Conservation (phyloP, 1,140 invertebrate species). For the Bombus picipes region DNA sequence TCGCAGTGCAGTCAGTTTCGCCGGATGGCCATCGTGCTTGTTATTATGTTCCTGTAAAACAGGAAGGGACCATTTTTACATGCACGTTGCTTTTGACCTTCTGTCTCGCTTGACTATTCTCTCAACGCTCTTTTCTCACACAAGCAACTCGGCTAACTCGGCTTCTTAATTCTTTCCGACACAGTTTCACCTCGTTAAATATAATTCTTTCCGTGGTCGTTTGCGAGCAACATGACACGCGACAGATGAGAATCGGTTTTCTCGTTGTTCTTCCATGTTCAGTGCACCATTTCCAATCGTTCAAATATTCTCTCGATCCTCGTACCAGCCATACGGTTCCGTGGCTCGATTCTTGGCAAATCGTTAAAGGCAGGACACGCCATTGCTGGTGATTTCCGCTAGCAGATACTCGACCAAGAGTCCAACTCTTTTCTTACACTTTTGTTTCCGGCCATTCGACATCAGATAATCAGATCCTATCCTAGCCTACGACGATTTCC, state of each 20-base stretch:
- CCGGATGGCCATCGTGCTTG: neutral
- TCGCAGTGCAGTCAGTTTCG: neutral
- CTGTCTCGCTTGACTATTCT: neutral
- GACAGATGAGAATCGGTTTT: neutral
- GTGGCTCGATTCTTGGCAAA: too few relatives aligned
- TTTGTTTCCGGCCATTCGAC: too few relatives aligned
- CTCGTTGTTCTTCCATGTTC: neutral
- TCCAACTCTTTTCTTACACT: neutral
- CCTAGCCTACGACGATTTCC: neutral
- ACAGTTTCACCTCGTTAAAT: slow-evolving; percentile 2
- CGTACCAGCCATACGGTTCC: too few relatives aligned
- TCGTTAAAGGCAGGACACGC: too few relatives aligned
- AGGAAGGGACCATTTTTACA: neutral
- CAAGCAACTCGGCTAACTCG: neutral
- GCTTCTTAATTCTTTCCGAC: neutral
- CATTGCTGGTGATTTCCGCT: too few relatives aligned
- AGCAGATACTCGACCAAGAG: too few relatives aligned
- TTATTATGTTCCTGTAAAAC: neutral
- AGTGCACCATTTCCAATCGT: neutral
- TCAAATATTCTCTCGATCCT: neutral
- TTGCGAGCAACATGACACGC: slow-evolving; percentile 8
- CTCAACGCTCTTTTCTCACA: neutral
- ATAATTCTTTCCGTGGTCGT: neutral
- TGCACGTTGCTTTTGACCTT: too few relatives aligned
- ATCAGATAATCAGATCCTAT: neutral